phyloP scores from a whole-genome alignment of 2,797 vertebrate genomes.

The Phrynocephalus guinanensis region DNA sequence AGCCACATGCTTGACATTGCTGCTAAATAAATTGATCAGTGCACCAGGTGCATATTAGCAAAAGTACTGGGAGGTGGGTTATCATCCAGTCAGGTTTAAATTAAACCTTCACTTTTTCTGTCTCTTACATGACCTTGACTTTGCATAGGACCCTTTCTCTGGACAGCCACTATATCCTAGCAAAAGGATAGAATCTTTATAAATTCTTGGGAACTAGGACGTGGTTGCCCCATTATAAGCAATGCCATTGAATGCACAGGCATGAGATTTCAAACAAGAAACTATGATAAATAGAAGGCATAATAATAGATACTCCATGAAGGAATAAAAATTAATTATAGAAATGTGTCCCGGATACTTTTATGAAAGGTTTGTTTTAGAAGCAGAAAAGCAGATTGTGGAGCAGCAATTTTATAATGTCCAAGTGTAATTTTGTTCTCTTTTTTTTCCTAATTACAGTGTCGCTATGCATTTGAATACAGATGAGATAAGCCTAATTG shows the following conservation, averaged over 20 bases:
- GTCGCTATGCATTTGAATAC: constrained; percentile 76
- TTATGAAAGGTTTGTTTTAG: too few relatives aligned
- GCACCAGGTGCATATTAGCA: too few relatives aligned
- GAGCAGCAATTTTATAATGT: not conserved
- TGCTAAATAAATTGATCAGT: too few relatives aligned
- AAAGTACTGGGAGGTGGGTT: too few relatives aligned
- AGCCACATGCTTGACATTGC: too few relatives aligned
- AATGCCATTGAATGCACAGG: not conserved
- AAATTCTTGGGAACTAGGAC: too few relatives aligned
- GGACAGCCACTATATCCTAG: too few relatives aligned
- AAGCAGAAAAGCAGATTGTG: not conserved
- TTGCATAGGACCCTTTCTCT: not conserved
- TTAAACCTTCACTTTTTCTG: not conserved
- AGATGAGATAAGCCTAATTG: constrained; percentile 84
- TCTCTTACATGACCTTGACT: not conserved
- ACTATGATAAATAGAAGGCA: not conserved
- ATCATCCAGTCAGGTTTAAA: too few relatives aligned
- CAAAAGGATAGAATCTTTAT: too few relatives aligned
- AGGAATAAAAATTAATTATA: not conserved
- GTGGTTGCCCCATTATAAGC: not conserved
- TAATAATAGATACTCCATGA: not conserved
- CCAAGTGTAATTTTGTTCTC: not conserved
- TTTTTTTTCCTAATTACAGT: not conserved
- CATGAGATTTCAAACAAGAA: not conserved
- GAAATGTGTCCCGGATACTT: not conserved